Percentiles rank a stretch among this genome's conserved stretches.
These are phyloP conservation scores for Buceros bicornis DNA, from an alignment of 2,797 vertebrate genomes.

Conservation along the genomic window DNA sequence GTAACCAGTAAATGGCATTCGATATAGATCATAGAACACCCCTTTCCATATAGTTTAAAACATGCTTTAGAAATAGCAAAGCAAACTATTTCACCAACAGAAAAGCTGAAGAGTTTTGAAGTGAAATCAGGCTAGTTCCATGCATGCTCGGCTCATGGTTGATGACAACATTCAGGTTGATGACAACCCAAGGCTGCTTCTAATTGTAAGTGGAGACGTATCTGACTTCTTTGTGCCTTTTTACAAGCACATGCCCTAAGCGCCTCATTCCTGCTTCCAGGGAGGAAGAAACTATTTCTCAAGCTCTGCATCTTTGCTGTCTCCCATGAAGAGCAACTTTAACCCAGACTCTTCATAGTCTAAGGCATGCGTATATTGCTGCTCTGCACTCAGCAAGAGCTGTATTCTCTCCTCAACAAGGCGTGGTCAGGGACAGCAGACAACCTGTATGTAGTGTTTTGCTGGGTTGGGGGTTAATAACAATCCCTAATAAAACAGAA, in stretches of 20 bases:
- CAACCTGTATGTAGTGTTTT: neutral
- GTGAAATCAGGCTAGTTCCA: neutral
- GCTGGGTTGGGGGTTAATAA: neutral
- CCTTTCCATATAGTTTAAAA: neutral
- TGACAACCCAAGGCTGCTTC: conserved; percentile 54
- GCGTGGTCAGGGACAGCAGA: neutral
- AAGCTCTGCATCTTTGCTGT: neutral
- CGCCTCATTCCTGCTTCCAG: neutral
- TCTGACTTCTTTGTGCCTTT: conserved; percentile 23
- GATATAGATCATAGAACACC: neutral
- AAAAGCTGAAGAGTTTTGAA: neutral
- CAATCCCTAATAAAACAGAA: neutral
- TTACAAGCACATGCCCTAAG: neutral
- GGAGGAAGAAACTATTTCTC: neutral
- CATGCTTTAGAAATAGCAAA: neutral
- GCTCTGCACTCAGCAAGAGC: neutral
- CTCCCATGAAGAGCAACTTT: neutral
- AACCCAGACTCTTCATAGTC: neutral
- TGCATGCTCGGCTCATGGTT: neutral
- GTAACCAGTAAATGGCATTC: neutral
- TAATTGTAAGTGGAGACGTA: neutral
- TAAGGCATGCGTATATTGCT: accelerated
- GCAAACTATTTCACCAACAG: neutral
- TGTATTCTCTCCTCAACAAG: neutral
- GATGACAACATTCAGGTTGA: conserved; percentile 57